Percentiles rank a stretch among this genome's conserved stretches.
phyloP scores from a whole-genome alignment of 2,113 vertebrate genomes.

The Pedetes capensis region DNA sequence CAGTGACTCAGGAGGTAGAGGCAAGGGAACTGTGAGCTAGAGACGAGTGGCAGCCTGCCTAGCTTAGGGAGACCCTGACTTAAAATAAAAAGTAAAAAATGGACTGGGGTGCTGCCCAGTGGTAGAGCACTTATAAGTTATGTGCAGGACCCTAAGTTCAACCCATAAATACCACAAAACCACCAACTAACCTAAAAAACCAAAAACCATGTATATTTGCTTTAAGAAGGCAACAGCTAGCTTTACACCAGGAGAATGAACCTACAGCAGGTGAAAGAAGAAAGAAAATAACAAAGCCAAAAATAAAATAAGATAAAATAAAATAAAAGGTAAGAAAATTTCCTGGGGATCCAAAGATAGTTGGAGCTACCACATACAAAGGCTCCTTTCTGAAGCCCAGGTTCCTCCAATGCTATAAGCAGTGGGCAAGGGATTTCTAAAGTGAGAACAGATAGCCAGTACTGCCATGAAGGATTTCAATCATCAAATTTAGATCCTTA shows the following conservation, averaged over 20 bases:
- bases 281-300: neutral
- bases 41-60: too few relatives aligned
- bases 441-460: slow-evolving; percentile 3
- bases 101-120: too few relatives aligned
- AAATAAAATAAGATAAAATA: neutral
- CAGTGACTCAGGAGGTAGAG: too few relatives aligned
- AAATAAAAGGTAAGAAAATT: neutral
- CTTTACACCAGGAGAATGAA: slow-evolving; percentile 1
- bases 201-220: too few relatives aligned
- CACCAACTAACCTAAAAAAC: too few relatives aligned
- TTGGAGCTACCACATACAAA: neutral
- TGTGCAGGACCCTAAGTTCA: too few relatives aligned
- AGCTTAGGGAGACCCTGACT: too few relatives aligned
- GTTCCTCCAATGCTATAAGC: neutral
- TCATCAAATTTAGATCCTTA: neutral
- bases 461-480: neutral
- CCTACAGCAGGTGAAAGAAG: slow-evolving; percentile 1
- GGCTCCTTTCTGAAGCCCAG: neutral
- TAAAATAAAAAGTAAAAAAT: too few relatives aligned
- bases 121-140: too few relatives aligned
- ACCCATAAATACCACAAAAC: too few relatives aligned
- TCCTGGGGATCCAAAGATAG: neutral
- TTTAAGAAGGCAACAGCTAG: neutral
- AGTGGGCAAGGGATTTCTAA: slow-evolving; percentile 19
- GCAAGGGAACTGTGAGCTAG: too few relatives aligned